A percentile compares a stretch with the other conserved stretches of the same genome.
These are phyloP conservation scores for Rhagonycha lutea DNA, from an alignment of 2,888 invertebrate species.

Conservation along the genomic window DNA sequence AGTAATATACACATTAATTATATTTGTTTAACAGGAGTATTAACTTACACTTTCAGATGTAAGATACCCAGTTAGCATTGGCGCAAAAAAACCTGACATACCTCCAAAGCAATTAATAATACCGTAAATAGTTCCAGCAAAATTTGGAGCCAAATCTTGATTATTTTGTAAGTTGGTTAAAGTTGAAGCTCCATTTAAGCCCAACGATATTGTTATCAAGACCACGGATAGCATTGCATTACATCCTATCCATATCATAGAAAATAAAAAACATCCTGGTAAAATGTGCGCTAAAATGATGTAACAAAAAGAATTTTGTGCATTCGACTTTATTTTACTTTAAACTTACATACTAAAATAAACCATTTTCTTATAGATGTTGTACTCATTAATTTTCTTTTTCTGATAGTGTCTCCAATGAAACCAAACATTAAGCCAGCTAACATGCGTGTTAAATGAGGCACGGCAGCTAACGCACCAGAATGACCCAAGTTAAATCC, in stretches of 20 bases:
- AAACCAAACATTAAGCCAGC: constrained; percentile 73
- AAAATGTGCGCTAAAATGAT: constrained; percentile 50
- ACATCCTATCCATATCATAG: constrained; percentile 65
- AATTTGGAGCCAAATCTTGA: constrained; percentile 76
- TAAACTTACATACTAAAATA: constrained; percentile 64
- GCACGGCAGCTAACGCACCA: constrained; percentile 70
- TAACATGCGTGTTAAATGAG: constrained; percentile 71
- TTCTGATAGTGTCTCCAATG: constrained; percentile 67
- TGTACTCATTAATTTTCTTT: constrained; percentile 54
- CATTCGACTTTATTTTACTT: not conserved
- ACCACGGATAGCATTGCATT: constrained; percentile 65
- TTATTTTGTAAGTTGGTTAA: constrained; percentile 55
- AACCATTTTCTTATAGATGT: constrained; percentile 69
- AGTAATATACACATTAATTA: not conserved
- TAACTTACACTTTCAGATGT: constrained; percentile 46
- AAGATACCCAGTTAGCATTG: constrained; percentile 67
- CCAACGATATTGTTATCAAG: constrained; percentile 70
- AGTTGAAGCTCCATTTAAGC: constrained; percentile 58
- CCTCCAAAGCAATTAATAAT: constrained; percentile 75
- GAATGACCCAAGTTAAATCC: constrained; percentile 74
- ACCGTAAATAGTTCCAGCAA: constrained; percentile 73
- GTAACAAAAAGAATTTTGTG: not conserved
- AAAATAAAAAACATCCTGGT: constrained; percentile 58
- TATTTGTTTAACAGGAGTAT: not conserved
- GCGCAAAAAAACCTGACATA: constrained; percentile 72